Percentiles rank a stretch among this genome's conserved stretches.
Evolutionary conservation across 2,888 invertebrate genomes (phyloP).

Genomic region (Temnothorax ravouxi): DNA sequence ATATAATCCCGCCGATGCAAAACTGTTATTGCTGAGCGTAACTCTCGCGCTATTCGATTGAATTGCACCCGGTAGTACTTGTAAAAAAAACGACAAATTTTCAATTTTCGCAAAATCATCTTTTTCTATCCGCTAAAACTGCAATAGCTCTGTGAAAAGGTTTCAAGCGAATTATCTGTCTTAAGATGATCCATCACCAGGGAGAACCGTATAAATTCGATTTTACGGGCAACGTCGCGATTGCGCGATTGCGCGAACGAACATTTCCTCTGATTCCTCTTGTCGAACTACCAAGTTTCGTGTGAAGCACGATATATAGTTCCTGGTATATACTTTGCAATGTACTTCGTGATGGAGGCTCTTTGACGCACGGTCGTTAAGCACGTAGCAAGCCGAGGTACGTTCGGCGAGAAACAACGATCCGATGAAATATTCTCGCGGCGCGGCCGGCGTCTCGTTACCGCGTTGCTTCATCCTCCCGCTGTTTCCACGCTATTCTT

Average conservation of each 20-base stretch:
- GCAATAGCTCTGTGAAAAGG: background rate
- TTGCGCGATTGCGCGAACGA: background rate
- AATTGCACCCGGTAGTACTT: background rate
- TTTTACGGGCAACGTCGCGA: constrained; percentile 21
- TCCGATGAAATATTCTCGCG: constrained; percentile 65
- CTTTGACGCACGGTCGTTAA: constrained; percentile 67
- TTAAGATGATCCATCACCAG: background rate
- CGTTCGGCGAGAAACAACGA: constrained; percentile 71
- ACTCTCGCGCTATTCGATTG: background rate
- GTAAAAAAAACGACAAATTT: constrained; percentile 1
- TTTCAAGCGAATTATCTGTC: background rate
- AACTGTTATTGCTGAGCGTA: constrained; percentile 1
- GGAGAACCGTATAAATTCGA: background rate
- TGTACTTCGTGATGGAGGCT: constrained; percentile 50
- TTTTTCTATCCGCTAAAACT: background rate
- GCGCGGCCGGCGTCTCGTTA: constrained; percentile 60
- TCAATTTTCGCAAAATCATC: background rate
- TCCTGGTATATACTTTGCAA: background rate
- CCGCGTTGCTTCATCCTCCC: constrained; percentile 41
- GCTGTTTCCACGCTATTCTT: constrained; percentile 53
- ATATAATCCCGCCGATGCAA: constrained; percentile 20
- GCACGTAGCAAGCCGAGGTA: constrained; percentile 70
- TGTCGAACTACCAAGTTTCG: constrained; percentile 32
- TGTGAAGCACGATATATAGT: background rate
- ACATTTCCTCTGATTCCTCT: background rate